A percentile compares a stretch with the other conserved stretches of the same genome.
Evolutionary conservation across 1,140 invertebrate genomes (phyloP).

Genomic region (Aphis craccivora): DNA sequence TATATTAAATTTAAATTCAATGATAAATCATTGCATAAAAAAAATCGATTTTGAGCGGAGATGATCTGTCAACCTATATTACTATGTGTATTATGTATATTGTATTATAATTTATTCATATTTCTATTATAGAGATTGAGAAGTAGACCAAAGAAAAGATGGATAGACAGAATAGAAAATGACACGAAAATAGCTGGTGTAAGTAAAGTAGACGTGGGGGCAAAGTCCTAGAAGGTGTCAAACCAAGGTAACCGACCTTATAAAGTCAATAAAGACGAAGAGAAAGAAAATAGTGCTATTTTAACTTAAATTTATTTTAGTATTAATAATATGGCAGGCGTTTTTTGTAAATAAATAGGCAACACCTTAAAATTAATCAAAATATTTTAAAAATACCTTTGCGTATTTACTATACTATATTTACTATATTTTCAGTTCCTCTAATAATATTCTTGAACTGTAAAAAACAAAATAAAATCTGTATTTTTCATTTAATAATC

Average conservation of each 20-base stretch:
- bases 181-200: not conserved
- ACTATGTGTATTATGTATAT: not conserved
- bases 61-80: not conserved
- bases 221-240: not conserved
- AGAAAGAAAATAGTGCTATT: not conserved
- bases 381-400: no score
- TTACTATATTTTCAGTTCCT: no score
- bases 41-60: not conserved
- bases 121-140: not conserved
- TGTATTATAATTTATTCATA: not conserved
- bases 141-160: not conserved
- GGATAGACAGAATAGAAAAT: not conserved
- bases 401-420: no score
- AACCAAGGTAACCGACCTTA: not conserved
- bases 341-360: no score
- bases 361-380: no score
- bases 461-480: no score
- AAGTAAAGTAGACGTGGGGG: not conserved
- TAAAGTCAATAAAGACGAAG: not conserved
- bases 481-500: no score
- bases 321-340: not conserved
- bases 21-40: not conserved
- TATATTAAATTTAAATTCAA: not conserved
- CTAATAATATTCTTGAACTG: no score
- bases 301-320: not conserved